These are phyloP conservation scores for Exephanes ischioxanthus DNA, from an alignment of 2,888 invertebrate genomes.

Conservation along the genomic window DNA sequence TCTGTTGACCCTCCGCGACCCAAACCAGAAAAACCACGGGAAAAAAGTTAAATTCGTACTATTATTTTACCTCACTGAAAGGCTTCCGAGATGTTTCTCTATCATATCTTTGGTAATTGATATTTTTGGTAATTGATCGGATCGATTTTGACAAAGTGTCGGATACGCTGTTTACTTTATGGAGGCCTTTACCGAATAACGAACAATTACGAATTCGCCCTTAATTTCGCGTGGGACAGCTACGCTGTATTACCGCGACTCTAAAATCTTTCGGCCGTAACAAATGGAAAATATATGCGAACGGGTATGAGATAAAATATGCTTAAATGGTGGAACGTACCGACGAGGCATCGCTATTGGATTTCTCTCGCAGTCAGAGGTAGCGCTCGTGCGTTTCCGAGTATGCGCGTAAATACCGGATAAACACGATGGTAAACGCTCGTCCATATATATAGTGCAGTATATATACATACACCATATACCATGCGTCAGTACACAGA, in stretches of 20 bases:
- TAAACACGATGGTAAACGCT: conserved; percentile 22
- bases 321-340: conserved; percentile 25
- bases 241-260: conserved; percentile 25
- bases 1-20: conserved; percentile 10
- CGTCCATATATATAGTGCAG: neutral
- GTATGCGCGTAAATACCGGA: conserved; percentile 40
- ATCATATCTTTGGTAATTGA: neutral
- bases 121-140: neutral
- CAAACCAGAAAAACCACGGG: conserved; percentile 45
- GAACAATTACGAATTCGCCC: neutral
- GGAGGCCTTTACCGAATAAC: neutral
- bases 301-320: conserved; percentile 42
- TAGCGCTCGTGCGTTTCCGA: conserved; percentile 25
- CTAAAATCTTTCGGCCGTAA: conserved; percentile 31
- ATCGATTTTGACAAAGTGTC: neutral
- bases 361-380: conserved; percentile 33
- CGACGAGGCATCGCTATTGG: conserved; percentile 38
- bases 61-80: conserved; percentile 42
- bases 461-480: conserved; percentile 5
- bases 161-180: neutral
- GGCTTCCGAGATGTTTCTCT: conserved; percentile 38
- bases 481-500: conserved; percentile 24
- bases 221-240: neutral
- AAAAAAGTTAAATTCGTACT: conserved; percentile 36
- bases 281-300: conserved; percentile 43